Evolutionary conservation across 2,113 vertebrate genomes (phyloP).

Genomic region (Garra rufa): DNA sequence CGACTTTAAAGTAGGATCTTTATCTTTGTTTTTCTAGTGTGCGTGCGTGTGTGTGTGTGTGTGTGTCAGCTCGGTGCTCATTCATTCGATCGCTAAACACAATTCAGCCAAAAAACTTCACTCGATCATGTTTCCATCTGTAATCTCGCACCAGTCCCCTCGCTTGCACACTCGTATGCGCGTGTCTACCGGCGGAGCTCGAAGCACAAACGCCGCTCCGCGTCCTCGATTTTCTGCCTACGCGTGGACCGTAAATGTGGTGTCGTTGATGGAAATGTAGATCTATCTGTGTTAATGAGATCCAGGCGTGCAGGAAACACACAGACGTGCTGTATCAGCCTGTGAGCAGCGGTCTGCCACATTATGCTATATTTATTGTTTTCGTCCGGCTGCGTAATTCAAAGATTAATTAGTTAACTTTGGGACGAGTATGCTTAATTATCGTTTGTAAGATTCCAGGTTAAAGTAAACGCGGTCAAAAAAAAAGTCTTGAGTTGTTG

Average conservation of each 20-base stretch:
- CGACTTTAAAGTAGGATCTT: slow-evolving; percentile 22
- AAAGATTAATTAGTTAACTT: slow-evolving; percentile 49
- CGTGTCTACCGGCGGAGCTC: slow-evolving; percentile 4
- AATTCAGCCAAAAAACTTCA: slow-evolving; percentile 32
- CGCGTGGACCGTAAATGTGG: slow-evolving; percentile 47
- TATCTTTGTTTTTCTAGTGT: slow-evolving; percentile 25
- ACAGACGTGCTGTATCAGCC: slow-evolving; percentile 17
- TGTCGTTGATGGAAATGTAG: slow-evolving; percentile 55
- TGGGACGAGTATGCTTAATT: slow-evolving; percentile 43
- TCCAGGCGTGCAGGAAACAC: slow-evolving; percentile 35
- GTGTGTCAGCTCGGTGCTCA: slow-evolving; percentile 6
- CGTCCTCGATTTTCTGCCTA: slow-evolving; percentile 35
- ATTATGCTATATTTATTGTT: slow-evolving; percentile 56
- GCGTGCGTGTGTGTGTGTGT: slow-evolving; percentile 27
- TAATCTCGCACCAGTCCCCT: slow-evolving; percentile 25
- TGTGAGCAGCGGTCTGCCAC: slow-evolving; percentile 44
- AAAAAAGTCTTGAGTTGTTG: slow-evolving; percentile 48
- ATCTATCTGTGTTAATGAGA: slow-evolving; percentile 48
- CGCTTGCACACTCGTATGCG: slow-evolving; percentile 3
- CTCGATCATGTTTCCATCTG: slow-evolving; percentile 11
- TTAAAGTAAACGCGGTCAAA: slow-evolving; percentile 23
- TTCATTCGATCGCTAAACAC: slow-evolving; percentile 39
- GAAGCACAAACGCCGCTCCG: background rate
- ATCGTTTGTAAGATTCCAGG: slow-evolving; percentile 44
- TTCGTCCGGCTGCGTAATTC: slow-evolving; percentile 51